Conservation (phyloP, 2,888 invertebrate species). For the Rhingia campestris region DNA sequence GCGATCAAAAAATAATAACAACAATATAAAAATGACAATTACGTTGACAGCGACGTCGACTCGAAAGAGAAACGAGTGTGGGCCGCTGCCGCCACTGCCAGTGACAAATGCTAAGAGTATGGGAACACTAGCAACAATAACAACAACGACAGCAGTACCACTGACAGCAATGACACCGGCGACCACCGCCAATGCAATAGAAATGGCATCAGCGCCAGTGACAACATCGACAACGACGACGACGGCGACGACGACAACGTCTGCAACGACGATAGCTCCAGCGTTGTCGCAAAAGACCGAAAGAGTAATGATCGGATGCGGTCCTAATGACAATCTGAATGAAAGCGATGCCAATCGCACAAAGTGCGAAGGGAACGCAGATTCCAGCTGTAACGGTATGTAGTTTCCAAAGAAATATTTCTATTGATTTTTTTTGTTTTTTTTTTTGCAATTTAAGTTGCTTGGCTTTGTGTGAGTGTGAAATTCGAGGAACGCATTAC, state of each 20-base stretch:
- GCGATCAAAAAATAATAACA: conserved; percentile 75
- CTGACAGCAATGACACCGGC: conserved; percentile 69
- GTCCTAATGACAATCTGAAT: conserved; percentile 67
- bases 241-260: conserved; percentile 22
- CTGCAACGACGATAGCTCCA: conserved; percentile 15
- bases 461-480: neutral
- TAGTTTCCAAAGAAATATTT: conserved; percentile 22
- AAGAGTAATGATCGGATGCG: conserved; percentile 70
- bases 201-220: conserved; percentile 69
- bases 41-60: conserved; percentile 69
- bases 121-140: conserved; percentile 64
- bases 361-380: conserved; percentile 38
- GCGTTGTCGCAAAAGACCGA: conserved; percentile 33
- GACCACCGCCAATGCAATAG: conserved; percentile 72
- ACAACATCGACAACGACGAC: conserved; percentile 62
- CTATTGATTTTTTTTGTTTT: conserved; percentile 1
- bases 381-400: conserved; percentile 60
- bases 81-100: conserved; percentile 75
- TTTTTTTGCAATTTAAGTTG: neutral
- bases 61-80: conserved; percentile 55
- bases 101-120: conserved; percentile 75
- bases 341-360: conserved; percentile 59
- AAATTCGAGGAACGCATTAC: too few species aligned
- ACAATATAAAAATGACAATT: conserved; percentile 73
- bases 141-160: conserved; percentile 64